A percentile compares a stretch with the other conserved stretches of the same genome.
These are phyloP conservation scores for Aphelenchoides bicaudatus DNA, from an alignment of 2,888 invertebrate genomes.

Conservation along the genomic window DNA sequence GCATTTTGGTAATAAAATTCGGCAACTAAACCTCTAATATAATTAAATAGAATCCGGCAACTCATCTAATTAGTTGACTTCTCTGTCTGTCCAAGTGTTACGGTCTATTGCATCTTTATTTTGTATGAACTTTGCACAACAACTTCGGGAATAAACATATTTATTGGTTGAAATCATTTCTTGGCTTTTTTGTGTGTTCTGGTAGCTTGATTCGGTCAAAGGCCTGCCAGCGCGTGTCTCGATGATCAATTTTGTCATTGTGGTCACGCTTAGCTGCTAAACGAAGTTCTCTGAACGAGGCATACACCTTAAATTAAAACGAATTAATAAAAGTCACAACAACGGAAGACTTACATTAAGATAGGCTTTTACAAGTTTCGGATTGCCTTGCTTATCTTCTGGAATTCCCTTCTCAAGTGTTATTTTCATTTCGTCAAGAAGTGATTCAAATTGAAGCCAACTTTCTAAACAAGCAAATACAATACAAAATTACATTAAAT, in stretches of 20 bases:
- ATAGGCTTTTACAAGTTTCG: background rate
- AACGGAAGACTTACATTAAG: background rate
- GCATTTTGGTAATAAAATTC: no score
- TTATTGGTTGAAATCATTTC: no score
- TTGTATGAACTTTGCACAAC: no score
- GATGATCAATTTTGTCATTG: background rate
- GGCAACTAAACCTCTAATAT: no score
- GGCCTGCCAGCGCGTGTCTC: background rate
- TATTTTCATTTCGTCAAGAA: background rate
- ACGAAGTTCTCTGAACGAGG: conserved; percentile 9
- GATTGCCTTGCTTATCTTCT: background rate
- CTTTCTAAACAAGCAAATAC: background rate
- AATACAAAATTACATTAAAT: background rate
- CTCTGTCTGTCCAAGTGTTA: no score
- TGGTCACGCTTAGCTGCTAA: conserved; percentile 1
- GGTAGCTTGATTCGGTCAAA: conserved; percentile 5
- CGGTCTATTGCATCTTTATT: no score
- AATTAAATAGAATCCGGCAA: no score
- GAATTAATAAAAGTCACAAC: background rate
- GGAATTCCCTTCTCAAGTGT: background rate
- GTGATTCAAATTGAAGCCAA: background rate
- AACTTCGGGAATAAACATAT: no score
- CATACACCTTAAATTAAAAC: conserved; percentile 10
- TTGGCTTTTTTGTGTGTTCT: no score
- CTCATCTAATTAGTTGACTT: no score